Conservation (phyloP, 2,888 invertebrate genomes). For the Ormyrus labotus region DNA sequence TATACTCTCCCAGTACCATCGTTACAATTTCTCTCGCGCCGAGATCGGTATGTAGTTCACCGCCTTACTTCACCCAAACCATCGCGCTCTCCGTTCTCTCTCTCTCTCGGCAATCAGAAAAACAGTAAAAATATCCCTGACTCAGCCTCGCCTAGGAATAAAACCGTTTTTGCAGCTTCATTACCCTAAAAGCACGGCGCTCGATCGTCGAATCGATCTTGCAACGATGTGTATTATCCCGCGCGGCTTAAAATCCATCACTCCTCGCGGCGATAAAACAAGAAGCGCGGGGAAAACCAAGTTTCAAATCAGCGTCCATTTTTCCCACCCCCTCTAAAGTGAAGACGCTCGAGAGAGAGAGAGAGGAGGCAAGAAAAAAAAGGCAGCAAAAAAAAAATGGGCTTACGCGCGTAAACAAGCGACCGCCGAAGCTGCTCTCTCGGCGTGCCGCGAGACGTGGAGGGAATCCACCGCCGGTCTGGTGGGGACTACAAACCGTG, state of each 20-base stretch:
- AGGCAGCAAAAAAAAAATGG: neutral
- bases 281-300: slow-evolving; percentile 37
- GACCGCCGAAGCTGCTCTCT: neutral
- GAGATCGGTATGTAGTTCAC: no score
- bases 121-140: slow-evolving; percentile 49
- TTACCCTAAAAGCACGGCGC: neutral
- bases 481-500: slow-evolving; percentile 20
- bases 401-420: slow-evolving; percentile 16
- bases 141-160: slow-evolving; percentile 14
- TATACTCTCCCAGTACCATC: no score
- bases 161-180: slow-evolving; percentile 9
- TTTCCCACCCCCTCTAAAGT: slow-evolving; percentile 21
- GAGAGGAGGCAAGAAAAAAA: no score
- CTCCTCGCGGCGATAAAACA: no score
- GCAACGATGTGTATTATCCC: no score
- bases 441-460: slow-evolving; percentile 2
- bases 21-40: no score
- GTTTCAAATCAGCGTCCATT: neutral
- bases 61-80: no score
- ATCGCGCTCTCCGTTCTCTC: no score
- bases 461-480: neutral
- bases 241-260: no score
- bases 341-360: no score
- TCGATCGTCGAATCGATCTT: no score
- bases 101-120: neutral